Evolutionary conservation across 2,113 vertebrate species (phyloP), one percentile per base, ranked within the genome.

Genomic region (Pagrus major): DNA sequence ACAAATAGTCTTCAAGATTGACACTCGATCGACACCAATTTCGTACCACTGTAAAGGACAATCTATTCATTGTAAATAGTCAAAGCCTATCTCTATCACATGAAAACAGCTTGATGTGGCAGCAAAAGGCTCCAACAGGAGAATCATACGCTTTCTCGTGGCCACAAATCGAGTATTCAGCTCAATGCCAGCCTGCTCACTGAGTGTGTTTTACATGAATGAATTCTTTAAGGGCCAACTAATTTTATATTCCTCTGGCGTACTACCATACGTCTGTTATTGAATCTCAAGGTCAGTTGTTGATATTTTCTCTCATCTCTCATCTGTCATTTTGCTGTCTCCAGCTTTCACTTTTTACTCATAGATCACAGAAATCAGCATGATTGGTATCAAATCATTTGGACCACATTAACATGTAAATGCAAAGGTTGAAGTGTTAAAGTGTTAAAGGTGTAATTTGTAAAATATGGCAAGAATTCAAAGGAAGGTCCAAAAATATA

Each of bases 61-160:
- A 71, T 18, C 63, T 65, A 52, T 74, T 83, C 76, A 75, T 59
- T 49, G 55, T 44, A 71, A 87, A 82, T 56, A 61, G 46, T 51
- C 63, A 16, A 71, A 74, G 59, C 52, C 39, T 35, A 54, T 71
- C 9, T 68, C 33, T 25, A 42, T 42, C 33, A 65, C 59, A 76
- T 65, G 18, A 51, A 21, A 54, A 41, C 44, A 59, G 31, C 55
- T 18, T 27, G 52, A 54, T 44, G 51, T 47, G 51, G 9, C 9
- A 47, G 29, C 25, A 83, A 76, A 71, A 33, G 12, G 39, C 61
- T 31, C 65, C 51, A 67, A 54, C 15, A 59, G 44, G 31, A 78
- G 70, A 61, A 75, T 67, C 23, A 51, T 27, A 49, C 69, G 70
- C 39, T 33, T 71, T 11, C 66, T 61, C 4, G 6, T 47, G 47